These are phyloP conservation scores for Picus viridis DNA, from an alignment of 2,797 vertebrate species.

Conservation along the genomic window DNA sequence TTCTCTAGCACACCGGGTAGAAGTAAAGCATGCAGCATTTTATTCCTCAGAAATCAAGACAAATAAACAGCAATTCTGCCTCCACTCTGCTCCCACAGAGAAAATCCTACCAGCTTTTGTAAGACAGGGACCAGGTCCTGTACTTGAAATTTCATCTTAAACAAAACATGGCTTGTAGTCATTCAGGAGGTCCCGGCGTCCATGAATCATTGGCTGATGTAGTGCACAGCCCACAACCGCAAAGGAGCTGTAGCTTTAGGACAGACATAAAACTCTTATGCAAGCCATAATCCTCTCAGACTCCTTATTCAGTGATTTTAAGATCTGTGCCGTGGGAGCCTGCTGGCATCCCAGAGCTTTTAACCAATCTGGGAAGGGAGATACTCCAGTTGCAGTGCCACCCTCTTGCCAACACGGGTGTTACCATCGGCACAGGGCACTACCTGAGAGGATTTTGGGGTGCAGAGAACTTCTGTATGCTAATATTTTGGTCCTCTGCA, in stretches of 20 bases:
- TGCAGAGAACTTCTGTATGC: neutral
- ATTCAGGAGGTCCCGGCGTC: neutral
- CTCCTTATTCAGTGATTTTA: slow-evolving; percentile 50
- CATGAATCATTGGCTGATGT: neutral
- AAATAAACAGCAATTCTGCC: neutral
- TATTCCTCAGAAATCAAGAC: neutral
- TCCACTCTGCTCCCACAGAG: neutral
- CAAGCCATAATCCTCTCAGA: slow-evolving; percentile 64
- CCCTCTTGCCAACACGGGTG: fast-evolving
- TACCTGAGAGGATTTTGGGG: neutral
- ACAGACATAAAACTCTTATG: slow-evolving; percentile 53
- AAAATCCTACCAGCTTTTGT: neutral
- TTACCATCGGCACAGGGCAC: fast-evolving
- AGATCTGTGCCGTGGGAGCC: neutral
- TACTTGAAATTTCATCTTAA: neutral
- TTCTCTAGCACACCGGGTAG: neutral
- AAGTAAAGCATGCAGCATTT: neutral
- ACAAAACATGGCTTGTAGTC: neutral
- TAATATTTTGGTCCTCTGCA: neutral
- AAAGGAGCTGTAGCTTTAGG: slow-evolving; percentile 2
- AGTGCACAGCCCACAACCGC: neutral
- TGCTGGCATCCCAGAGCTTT: neutral
- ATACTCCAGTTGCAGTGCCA: neutral
- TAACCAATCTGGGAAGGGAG: neutral
- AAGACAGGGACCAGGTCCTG: neutral